Conservation (phyloP, 2,888 invertebrate species). For the Hydroisotoma schaefferi region DNA sequence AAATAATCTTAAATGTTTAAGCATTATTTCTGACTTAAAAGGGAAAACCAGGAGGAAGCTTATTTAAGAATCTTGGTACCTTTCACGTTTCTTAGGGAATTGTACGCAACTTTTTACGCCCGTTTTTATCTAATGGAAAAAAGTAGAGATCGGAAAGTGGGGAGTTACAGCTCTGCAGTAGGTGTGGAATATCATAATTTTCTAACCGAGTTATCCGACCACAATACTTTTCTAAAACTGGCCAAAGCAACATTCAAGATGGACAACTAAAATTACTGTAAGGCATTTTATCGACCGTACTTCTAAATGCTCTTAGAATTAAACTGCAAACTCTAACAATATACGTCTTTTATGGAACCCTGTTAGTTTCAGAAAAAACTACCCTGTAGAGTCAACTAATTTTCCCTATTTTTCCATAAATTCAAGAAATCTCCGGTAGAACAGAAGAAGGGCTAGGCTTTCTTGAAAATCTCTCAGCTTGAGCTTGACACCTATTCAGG, state of each 20-base stretch:
- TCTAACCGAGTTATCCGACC: too few relatives aligned
- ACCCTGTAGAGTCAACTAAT: conserved; percentile 37
- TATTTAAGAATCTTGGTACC: conserved; percentile 1
- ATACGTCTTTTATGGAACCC: too few relatives aligned
- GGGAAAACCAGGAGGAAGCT: conserved; percentile 32
- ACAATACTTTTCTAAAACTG: too few relatives aligned
- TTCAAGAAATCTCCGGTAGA: conserved; percentile 16
- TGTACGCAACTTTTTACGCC: background rate
- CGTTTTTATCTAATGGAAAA: background rate
- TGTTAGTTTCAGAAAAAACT: too few relatives aligned
- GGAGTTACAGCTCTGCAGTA: conserved; percentile 1
- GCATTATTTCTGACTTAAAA: conserved; percentile 20
- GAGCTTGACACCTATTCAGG: conserved; percentile 40
- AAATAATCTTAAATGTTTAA: conserved; percentile 45
- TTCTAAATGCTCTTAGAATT: too few relatives aligned
- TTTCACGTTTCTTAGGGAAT: background rate
- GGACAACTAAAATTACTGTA: too few relatives aligned
- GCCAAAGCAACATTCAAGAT: too few relatives aligned
- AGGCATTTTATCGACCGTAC: too few relatives aligned
- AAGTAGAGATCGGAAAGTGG: background rate
- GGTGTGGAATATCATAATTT: conserved; percentile 4
- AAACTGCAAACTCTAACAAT: too few relatives aligned
- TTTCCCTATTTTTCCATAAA: conserved; percentile 36
- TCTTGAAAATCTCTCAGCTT: conserved; percentile 31
- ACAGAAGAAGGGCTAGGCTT: conserved; percentile 17